Conservation (phyloP, 2,797 vertebrate species). For the Rachycentron canadum region DNA sequence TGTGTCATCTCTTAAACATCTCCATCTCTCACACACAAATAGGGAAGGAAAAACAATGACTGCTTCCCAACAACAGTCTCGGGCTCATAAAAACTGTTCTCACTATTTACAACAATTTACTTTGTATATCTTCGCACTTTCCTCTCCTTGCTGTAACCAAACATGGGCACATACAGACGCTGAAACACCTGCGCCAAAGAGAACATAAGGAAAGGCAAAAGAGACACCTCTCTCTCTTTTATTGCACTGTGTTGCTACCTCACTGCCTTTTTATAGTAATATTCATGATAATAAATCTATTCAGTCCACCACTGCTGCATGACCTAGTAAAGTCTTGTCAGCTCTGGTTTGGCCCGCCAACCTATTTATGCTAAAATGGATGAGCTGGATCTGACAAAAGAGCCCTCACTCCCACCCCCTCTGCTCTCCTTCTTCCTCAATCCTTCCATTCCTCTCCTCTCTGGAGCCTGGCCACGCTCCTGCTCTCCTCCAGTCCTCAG, state of each 20-base stretch:
- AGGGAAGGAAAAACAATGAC: slow-evolving; percentile 32
- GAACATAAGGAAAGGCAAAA: slow-evolving; percentile 18
- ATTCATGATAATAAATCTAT: slow-evolving; percentile 31
- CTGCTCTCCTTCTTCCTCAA: slow-evolving; percentile 34
- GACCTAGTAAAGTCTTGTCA: slow-evolving; percentile 25
- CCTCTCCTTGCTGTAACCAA: slow-evolving; percentile 9
- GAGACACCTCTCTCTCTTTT: slow-evolving; percentile 9
- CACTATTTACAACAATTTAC: neutral
- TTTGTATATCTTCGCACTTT: slow-evolving; percentile 14
- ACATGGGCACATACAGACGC: slow-evolving; percentile 12
- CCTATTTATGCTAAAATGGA: slow-evolving; percentile 69
- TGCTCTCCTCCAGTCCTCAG: slow-evolving; percentile 46
- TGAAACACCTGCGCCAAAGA: slow-evolving; percentile 20
- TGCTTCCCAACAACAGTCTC: neutral
- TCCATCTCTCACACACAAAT: slow-evolving; percentile 18
- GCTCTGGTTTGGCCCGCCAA: slow-evolving; percentile 46
- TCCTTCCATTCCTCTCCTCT: slow-evolving; percentile 50
- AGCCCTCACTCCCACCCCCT: slow-evolving; percentile 38
- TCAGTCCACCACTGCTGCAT: slow-evolving; percentile 35
- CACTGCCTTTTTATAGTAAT: slow-evolving; percentile 30
- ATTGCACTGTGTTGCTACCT: neutral
- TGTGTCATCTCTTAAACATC: slow-evolving; percentile 59
- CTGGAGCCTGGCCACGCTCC: slow-evolving; percentile 61
- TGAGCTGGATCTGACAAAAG: slow-evolving; percentile 62
- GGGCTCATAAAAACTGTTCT: slow-evolving; percentile 21